Evolutionary conservation across 2,797 vertebrate genomes (phyloP).

Genomic region (Lindbergichthys nudifrons): DNA sequence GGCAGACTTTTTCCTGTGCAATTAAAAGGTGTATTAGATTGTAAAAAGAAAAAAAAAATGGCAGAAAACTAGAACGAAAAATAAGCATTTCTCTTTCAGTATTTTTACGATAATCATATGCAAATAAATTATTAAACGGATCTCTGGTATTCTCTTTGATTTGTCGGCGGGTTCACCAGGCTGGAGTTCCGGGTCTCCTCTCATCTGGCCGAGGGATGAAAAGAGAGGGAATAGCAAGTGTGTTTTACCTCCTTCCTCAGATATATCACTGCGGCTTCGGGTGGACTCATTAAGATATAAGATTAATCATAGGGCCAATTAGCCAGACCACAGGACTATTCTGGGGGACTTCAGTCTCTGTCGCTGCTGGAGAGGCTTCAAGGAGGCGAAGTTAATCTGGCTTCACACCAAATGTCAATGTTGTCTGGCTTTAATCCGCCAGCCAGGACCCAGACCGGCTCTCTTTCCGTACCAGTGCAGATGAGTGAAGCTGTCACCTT

Average conservation of each 20-base stretch:
- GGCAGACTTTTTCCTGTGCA: constrained; percentile 76
- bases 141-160: constrained; percentile 83
- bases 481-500: constrained; percentile 67
- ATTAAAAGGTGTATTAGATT: constrained; percentile 82
- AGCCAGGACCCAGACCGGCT: constrained; percentile 58
- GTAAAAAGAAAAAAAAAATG: constrained; percentile 64
- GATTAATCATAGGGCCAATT: constrained; percentile 79
- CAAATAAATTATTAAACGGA: constrained; percentile 86
- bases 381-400: constrained; percentile 73
- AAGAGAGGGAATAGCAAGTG: constrained; percentile 60
- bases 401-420: constrained; percentile 66
- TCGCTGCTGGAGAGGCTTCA: constrained; percentile 73
- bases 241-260: constrained; percentile 69
- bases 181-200: constrained; percentile 69
- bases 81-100: constrained; percentile 84
- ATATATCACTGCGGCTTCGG: constrained; percentile 73
- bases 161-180: constrained; percentile 71
- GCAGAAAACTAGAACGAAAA: constrained; percentile 76
- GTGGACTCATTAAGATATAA: constrained; percentile 76
- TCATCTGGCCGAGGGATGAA: constrained; percentile 65
- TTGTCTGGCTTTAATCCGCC: constrained; percentile 68
- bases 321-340: constrained; percentile 69
- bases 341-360: constrained; percentile 62
- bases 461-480: constrained; percentile 33
- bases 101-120: constrained; percentile 87